Percentiles rank a stretch among this genome's conserved stretches.
phyloP scores from a whole-genome alignment of 2,888 invertebrate species.

The Phlogophora meticulosa region DNA sequence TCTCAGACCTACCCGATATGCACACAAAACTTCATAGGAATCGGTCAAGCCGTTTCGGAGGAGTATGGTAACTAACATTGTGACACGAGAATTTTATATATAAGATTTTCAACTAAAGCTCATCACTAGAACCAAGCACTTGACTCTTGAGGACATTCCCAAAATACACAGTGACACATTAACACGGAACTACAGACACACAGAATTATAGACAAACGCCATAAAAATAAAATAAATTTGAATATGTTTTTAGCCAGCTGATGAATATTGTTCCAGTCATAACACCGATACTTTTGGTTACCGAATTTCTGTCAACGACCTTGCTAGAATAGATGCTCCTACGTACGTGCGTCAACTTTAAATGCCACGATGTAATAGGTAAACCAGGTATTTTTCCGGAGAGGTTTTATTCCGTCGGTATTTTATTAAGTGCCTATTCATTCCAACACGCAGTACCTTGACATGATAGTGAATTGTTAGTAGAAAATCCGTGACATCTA shows the following conservation, averaged over 20 bases:
- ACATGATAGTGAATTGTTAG: constrained; percentile 2
- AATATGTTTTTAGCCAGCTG: constrained; percentile 29
- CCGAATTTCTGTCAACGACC: constrained; percentile 52
- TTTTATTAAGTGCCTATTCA: constrained; percentile 19
- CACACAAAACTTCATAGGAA: too few species aligned
- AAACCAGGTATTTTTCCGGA: constrained; percentile 38
- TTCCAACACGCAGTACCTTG: constrained; percentile 17
- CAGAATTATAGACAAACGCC: constrained; percentile 8
- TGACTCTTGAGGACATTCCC: neutral
- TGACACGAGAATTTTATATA: too few species aligned
- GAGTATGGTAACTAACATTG: too few species aligned
- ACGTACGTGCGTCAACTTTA: constrained; percentile 51
- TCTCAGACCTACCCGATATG: too few species aligned
- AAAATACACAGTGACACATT: constrained; percentile 14
- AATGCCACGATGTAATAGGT: constrained; percentile 18
- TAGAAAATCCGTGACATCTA: neutral
- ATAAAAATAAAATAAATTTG: constrained; percentile 19
- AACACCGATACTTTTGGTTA: constrained; percentile 20
- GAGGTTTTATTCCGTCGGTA: constrained; percentile 21
- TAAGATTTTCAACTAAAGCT: neutral
- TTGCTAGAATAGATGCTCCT: constrained; percentile 43
- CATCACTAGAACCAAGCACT: neutral
- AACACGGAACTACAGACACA: constrained; percentile 10
- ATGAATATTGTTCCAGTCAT: constrained; percentile 25
- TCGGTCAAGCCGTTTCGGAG: too few species aligned